phyloP scores from a whole-genome alignment of 2,888 invertebrate species.

The Cantharis nigra region DNA sequence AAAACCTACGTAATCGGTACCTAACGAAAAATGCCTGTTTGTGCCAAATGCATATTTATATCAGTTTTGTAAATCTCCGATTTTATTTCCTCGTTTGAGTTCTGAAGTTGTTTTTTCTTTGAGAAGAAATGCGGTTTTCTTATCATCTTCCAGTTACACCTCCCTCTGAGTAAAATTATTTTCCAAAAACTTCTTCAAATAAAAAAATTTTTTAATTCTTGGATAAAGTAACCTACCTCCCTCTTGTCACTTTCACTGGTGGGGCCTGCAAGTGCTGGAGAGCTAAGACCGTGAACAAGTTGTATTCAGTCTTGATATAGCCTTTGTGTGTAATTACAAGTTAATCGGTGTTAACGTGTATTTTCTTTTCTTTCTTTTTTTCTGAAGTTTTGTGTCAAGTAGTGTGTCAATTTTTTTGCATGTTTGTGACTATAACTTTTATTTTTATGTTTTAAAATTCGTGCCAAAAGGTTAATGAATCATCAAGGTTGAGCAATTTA shows the following conservation, averaged over 20 bases:
- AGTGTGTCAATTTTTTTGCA: neutral
- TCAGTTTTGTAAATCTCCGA: neutral
- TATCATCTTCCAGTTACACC: no score
- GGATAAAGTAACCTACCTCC: constrained; percentile 14
- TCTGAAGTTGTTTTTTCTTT: neutral
- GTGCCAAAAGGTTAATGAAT: constrained; percentile 18
- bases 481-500: constrained; percentile 11
- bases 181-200: neutral
- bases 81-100: neutral
- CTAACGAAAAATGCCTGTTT: neutral
- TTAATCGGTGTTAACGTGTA: neutral
- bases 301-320: constrained; percentile 29
- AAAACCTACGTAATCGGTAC: neutral
- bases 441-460: neutral
- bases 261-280: constrained; percentile 26
- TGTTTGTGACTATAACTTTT: neutral
- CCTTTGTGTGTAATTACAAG: constrained; percentile 17
- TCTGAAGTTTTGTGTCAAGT: neutral
- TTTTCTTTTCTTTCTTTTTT: neutral
- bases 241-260: constrained; percentile 37
- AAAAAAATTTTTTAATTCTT: neutral
- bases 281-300: constrained; percentile 35
- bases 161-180: neutral
- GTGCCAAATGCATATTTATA: neutral
- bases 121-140: no score